Percentiles rank a stretch among this genome's conserved stretches.
Evolutionary conservation across 2,113 vertebrate genomes (phyloP).

Genomic region (Scomber colias): DNA sequence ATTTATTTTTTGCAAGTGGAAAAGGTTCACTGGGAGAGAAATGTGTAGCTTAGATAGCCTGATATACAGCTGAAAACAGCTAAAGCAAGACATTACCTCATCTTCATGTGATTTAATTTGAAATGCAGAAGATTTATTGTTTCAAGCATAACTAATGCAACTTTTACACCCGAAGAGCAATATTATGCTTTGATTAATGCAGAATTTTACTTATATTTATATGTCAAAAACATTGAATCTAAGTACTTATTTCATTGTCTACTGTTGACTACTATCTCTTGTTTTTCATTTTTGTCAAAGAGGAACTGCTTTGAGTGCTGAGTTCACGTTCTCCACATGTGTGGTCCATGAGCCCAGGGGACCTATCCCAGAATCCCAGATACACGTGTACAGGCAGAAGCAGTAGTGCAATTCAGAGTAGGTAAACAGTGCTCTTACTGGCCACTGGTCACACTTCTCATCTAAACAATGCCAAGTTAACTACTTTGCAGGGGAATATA

Average conservation of each 20-base stretch:
- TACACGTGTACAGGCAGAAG: conserved; percentile 85
- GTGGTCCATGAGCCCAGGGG: conserved; percentile 84
- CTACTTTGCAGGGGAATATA: conserved; percentile 45
- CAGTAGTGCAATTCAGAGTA: conserved; percentile 81
- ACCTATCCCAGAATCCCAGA: conserved; percentile 83
- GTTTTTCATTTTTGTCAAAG: conserved; percentile 36
- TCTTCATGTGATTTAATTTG: conserved; percentile 54
- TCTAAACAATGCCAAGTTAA: conserved; percentile 66
- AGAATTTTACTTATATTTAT: not conserved
- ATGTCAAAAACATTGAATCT: conserved; percentile 11
- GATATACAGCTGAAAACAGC: conserved; percentile 57
- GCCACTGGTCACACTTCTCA: conserved; percentile 77
- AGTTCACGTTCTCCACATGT: conserved; percentile 85
- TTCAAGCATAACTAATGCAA: not conserved
- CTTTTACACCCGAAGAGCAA: conserved; percentile 21
- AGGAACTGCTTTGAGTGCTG: conserved; percentile 58
- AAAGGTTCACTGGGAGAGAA: conserved; percentile 53
- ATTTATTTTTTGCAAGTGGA: conserved; percentile 35
- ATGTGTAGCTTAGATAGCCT: conserved; percentile 58
- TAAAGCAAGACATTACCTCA: conserved; percentile 74
- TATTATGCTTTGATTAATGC: not conserved
- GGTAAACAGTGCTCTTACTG: conserved; percentile 80
- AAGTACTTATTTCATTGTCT: conserved; percentile 45
- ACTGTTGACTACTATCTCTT: conserved; percentile 34
- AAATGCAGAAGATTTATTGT: conserved; percentile 42